Evolutionary conservation across 2,113 vertebrate species (phyloP), one percentile per base, ranked within the genome.

Genomic region (Cavia aperea): DNA sequence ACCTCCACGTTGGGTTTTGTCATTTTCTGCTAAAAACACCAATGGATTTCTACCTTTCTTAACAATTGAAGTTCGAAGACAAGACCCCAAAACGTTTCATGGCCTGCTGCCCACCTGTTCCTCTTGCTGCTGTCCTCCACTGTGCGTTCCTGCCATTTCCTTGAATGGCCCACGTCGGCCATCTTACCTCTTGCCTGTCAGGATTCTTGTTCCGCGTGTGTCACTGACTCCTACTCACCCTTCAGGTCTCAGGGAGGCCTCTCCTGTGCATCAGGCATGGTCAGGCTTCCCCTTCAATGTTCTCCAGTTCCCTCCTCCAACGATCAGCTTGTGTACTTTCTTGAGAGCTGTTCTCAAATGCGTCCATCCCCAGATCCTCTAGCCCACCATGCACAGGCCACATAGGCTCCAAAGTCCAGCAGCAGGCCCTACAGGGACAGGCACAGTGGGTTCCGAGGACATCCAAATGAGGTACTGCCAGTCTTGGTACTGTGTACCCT

Each of bases 21-120:
- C 62, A 49, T 33, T 65, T 70, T 68, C n/a, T 78, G 2, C 18
- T 73, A 56, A 86, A 70, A 70, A 70, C 26, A 21, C 6, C 33
- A 29, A 4, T 66, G 79, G 18, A 26, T 70, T 93, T 85, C 58
- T 85, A 13, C 36, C 58, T 46, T n/a, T 90, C 54, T 85, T 85
- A 60, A 54, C 39, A 90, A 89, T 39, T 83, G n/a, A 81, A 43
- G 49, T 63, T 88, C 82, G 21, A 33, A 91, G 81, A 65, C 36
- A 56, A 91, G 65, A 60, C 62, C 51, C 16, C 13, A 19, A 68
- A 46, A 19, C 29, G 15, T 33, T 81, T 82, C 18, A 11, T 5
- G 15, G 36, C 36, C 18, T 29, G 72, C 46, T 11, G 24, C 10
- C 60, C 79, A 54, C 62, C 82, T 60, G 18, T 60, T 46, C 81